Evolutionary conservation across 2,797 vertebrate species (phyloP).

Genomic region (Bradypodion ventrale): DNA sequence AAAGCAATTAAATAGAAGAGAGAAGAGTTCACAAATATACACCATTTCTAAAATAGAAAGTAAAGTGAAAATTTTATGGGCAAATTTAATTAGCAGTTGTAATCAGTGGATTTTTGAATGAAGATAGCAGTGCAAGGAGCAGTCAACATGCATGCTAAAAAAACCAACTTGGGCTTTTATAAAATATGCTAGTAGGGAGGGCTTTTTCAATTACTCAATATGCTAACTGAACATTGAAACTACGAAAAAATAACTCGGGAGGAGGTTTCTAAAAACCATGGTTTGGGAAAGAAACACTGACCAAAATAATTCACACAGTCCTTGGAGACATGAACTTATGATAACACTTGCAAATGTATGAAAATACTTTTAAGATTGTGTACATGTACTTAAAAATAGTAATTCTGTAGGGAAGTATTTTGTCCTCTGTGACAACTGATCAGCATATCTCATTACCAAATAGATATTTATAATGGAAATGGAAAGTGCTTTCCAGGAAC

Average conservation of each 20-base stretch:
- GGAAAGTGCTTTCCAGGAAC: slow-evolving; percentile 58
- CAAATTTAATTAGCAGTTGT: background rate
- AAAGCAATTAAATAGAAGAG: background rate
- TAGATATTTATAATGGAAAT: slow-evolving; percentile 55
- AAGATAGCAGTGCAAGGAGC: background rate
- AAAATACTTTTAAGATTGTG: background rate
- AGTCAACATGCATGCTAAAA: background rate
- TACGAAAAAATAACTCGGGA: background rate
- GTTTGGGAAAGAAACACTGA: background rate
- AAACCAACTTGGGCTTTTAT: background rate
- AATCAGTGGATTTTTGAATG: background rate
- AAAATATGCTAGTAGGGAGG: background rate
- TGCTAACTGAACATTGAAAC: slow-evolving; percentile 4
- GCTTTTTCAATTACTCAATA: background rate
- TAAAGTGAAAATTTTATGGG: background rate
- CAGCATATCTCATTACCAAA: slow-evolving; percentile 44
- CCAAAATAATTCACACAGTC: background rate
- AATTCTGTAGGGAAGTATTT: slow-evolving; percentile 36
- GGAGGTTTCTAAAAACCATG: background rate
- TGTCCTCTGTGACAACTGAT: slow-evolving; percentile 54
- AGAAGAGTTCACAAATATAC: background rate
- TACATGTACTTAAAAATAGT: slow-evolving; percentile 16
- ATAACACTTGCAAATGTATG: background rate
- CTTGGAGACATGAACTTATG: background rate
- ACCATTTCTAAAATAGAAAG: background rate